These are phyloP conservation scores for Drosophila longiperda DNA, from an alignment of 2,888 invertebrate genomes.

Conservation along the genomic window DNA sequence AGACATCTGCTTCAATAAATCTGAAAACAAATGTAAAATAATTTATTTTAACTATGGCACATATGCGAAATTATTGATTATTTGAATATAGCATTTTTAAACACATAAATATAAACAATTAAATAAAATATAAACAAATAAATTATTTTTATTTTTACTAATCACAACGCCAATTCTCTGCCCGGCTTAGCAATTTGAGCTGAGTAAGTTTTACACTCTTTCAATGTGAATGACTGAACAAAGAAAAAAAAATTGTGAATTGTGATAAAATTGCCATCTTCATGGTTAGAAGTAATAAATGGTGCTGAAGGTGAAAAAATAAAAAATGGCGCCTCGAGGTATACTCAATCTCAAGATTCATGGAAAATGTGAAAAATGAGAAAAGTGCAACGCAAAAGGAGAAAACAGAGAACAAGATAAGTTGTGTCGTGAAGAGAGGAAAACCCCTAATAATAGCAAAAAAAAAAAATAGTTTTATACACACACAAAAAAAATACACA, in stretches of 20 bases:
- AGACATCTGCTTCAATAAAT: too few relatives aligned
- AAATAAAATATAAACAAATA: neutral
- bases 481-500: conserved; percentile 4
- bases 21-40: too few relatives aligned
- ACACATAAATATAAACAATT: too few relatives aligned
- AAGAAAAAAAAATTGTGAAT: conserved; percentile 49
- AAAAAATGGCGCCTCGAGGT: conserved; percentile 65
- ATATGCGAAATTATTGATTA: too few relatives aligned
- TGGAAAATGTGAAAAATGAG: conserved; percentile 53
- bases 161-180: neutral
- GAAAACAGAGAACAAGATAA: conserved; percentile 20
- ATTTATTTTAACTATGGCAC: too few relatives aligned
- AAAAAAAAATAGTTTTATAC: neutral
- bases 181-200: conserved; percentile 42
- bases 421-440: conserved; percentile 20
- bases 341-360: conserved; percentile 72
- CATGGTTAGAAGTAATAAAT: neutral
- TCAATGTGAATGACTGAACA: conserved; percentile 22
- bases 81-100: too few relatives aligned
- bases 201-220: conserved; percentile 30
- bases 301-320: conserved; percentile 47
- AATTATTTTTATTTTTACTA: neutral
- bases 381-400: conserved; percentile 50
- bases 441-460: conserved; percentile 25
- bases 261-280: conserved; percentile 48